These are phyloP conservation scores for Dryas iulia DNA, from an alignment of 1,140 invertebrate species.

Conservation along the genomic window DNA sequence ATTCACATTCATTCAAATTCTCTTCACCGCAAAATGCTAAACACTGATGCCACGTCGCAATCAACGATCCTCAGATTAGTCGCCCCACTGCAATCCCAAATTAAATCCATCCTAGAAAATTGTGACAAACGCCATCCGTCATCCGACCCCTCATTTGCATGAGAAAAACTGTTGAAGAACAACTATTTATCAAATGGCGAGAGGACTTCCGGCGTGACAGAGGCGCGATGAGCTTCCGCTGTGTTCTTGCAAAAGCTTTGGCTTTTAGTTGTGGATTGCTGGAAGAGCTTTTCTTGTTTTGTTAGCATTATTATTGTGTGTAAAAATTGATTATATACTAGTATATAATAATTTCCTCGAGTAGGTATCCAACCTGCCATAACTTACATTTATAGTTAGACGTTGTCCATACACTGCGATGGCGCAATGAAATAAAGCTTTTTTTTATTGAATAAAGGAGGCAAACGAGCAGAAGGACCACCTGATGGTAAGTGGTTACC, in stretches of 20 bases:
- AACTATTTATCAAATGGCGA: slow-evolving; percentile 78
- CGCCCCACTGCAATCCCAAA: slow-evolving; percentile 58
- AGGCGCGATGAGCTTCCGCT: slow-evolving; percentile 60
- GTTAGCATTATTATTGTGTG: no score
- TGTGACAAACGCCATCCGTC: slow-evolving; percentile 74
- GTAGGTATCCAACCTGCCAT: no score
- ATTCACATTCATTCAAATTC: not conserved
- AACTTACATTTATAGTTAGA: no score
- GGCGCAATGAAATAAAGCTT: no score
- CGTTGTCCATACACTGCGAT: no score
- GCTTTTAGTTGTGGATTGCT: not conserved
- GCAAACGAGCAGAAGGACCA: no score
- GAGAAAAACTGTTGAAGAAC: slow-evolving; percentile 78
- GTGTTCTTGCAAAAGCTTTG: not conserved
- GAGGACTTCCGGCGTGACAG: slow-evolving; percentile 71
- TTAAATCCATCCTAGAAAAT: slow-evolving; percentile 74
- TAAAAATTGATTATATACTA: no score
- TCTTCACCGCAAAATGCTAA: slow-evolving; percentile 31
- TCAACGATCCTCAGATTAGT: slow-evolving; percentile 62
- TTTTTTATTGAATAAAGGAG: no score
- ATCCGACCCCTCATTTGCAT: slow-evolving; percentile 76
- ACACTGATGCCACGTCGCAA: slow-evolving; percentile 33
- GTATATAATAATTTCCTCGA: no score
- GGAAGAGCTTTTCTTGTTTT: not conserved
- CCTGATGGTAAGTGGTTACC: no score